phyloP scores from a whole-genome alignment of 2,797 vertebrate species.

The Rhynchotus rufescens region DNA sequence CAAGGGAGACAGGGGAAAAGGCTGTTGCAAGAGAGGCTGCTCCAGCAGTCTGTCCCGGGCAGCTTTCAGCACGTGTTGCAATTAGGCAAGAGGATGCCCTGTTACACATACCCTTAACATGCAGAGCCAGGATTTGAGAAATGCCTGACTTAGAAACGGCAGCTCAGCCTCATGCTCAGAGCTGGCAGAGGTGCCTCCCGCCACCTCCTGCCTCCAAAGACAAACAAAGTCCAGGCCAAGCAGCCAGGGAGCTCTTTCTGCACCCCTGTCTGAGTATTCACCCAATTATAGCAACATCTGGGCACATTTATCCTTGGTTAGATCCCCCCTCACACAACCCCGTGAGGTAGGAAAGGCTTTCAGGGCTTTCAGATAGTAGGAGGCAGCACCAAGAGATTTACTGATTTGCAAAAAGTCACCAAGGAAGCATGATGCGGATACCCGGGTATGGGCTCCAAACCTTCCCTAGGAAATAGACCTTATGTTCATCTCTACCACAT shows the following conservation, averaged over 20 bases:
- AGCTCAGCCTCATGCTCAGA: background rate
- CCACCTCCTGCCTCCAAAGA: background rate
- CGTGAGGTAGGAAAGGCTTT: background rate
- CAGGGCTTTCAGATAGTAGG: background rate
- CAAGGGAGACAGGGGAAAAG: background rate
- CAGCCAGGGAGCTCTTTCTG: background rate
- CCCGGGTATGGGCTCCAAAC: slow-evolving; percentile 9
- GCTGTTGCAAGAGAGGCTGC: slow-evolving; percentile 43
- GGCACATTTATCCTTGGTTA: background rate
- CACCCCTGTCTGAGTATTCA: background rate
- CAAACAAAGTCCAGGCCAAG: rapidly evolving
- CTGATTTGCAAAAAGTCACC: background rate
- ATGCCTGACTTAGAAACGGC: background rate
- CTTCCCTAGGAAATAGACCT: slow-evolving; percentile 16
- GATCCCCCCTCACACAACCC: background rate
- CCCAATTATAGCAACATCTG: background rate
- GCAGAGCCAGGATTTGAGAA: slow-evolving; percentile 2
- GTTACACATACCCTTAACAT: background rate
- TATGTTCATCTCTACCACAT: background rate
- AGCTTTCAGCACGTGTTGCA: slow-evolving; percentile 43
- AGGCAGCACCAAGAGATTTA: background rate
- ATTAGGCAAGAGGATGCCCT: slow-evolving; percentile 33
- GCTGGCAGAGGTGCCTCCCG: background rate
- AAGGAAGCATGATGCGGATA: background rate
- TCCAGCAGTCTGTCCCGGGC: background rate